Evolutionary conservation across 2,888 invertebrate species (phyloP).

Genomic region (Cabera pusaria): DNA sequence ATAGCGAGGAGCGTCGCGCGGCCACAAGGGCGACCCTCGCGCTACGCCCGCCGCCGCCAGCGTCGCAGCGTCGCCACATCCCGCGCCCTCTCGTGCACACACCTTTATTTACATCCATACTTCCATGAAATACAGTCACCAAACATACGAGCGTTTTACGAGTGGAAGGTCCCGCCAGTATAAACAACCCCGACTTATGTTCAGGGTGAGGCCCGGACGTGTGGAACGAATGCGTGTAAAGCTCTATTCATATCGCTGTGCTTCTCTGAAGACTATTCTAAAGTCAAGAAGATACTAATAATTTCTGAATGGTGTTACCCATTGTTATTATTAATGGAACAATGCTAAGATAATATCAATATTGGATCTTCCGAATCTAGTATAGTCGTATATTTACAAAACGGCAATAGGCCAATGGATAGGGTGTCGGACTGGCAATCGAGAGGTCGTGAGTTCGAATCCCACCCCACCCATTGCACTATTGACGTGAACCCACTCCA

Average conservation of each 20-base stretch:
- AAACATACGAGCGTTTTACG: constrained; percentile 53
- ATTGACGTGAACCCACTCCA: too few relatives aligned
- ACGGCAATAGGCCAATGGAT: too few relatives aligned
- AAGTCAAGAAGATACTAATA: too few relatives aligned
- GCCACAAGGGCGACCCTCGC: constrained; percentile 77
- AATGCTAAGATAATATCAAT: too few relatives aligned
- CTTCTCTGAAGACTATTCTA: not conserved
- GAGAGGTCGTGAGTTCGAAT: too few relatives aligned
- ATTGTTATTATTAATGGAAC: too few relatives aligned
- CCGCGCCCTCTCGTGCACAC: constrained; percentile 49
- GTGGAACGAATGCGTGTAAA: constrained; percentile 19
- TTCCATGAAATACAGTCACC: constrained; percentile 59
- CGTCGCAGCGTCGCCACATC: constrained; percentile 30
- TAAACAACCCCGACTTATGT: constrained; percentile 50
- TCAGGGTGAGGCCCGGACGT: constrained; percentile 44
- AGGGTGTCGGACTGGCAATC: too few relatives aligned
- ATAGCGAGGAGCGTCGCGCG: constrained; percentile 78
- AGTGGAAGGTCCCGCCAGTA: constrained; percentile 55
- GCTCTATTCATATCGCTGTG: constrained; percentile 12
- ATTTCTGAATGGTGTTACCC: too few relatives aligned
- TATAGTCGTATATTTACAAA: too few relatives aligned
- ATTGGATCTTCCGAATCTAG: too few relatives aligned
- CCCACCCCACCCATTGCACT: too few relatives aligned
- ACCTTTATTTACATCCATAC: constrained; percentile 75
- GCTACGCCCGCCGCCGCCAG: constrained; percentile 47